phyloP scores from a whole-genome alignment of 2,888 invertebrate genomes.

The Scaptomyza reducta region DNA sequence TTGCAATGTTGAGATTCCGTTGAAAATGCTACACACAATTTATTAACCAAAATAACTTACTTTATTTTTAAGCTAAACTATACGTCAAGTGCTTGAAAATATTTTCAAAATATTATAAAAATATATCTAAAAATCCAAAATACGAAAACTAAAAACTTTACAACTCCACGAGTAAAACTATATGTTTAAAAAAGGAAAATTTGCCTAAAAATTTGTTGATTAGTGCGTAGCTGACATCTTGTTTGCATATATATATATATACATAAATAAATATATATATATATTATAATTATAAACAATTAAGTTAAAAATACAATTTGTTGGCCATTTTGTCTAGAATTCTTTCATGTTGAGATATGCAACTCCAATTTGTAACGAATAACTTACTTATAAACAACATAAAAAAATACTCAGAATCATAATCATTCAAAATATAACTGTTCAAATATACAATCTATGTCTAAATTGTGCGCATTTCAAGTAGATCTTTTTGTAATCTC shows the following conservation, averaged over 20 bases:
- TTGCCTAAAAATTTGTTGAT: conserved; percentile 67
- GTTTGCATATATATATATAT: conserved; percentile 44
- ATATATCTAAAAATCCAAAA: neutral
- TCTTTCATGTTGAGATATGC: conserved; percentile 18
- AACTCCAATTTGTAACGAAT: conserved; percentile 55
- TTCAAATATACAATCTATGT: conserved; percentile 43
- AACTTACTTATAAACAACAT: conserved; percentile 38
- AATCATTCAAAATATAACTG: conserved; percentile 32
- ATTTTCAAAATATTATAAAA: conserved; percentile 72
- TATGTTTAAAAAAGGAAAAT: conserved; percentile 32
- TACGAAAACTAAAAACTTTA: conserved; percentile 9
- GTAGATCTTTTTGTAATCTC: conserved; percentile 24
- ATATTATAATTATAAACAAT: conserved; percentile 21
- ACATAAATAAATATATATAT: conserved; percentile 12
- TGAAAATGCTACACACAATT: conserved; percentile 74
- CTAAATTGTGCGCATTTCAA: conserved; percentile 50
- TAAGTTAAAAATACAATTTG: conserved; percentile 22
- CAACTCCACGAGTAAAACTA: conserved; percentile 36
- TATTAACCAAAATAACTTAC: conserved; percentile 32
- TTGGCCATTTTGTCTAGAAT: conserved; percentile 28
- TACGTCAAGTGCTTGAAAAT: conserved; percentile 73
- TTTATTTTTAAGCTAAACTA: conserved; percentile 64
- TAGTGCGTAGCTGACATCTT: conserved; percentile 64
- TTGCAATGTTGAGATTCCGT: conserved; percentile 81
- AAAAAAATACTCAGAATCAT: conserved; percentile 50